Evolutionary conservation across 1,140 invertebrate species (phyloP).

Genomic region (Drosophila ironensis): DNA sequence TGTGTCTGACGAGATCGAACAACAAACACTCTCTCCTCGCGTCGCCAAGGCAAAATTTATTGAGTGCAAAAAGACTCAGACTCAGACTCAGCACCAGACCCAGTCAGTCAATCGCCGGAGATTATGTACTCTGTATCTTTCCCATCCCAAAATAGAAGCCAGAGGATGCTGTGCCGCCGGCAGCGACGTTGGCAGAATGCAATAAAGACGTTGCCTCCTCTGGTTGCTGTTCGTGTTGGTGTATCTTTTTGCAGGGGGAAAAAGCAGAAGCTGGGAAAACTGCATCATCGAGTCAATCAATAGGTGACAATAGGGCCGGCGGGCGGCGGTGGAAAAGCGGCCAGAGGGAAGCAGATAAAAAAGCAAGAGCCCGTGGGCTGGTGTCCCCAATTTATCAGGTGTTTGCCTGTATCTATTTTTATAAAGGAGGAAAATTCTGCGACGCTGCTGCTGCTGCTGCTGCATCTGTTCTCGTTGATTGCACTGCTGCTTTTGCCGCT

Average conservation of each 20-base stretch:
- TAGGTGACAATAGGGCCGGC: constrained; percentile 4
- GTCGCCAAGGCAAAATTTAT: constrained; percentile 54
- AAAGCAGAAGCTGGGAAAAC: neutral
- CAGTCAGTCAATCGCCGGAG: constrained; percentile 38
- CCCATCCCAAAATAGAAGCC: constrained; percentile 27
- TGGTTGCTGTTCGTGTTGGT: too few relatives aligned
- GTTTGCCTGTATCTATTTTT: constrained; percentile 55
- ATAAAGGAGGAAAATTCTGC: constrained; percentile 15
- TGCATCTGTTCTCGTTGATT: constrained; percentile 34
- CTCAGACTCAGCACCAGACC: too few relatives aligned
- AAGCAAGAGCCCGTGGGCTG: neutral
- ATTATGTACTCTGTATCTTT: constrained; percentile 29
- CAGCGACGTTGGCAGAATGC: constrained; percentile 19
- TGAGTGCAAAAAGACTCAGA: constrained; percentile 42
- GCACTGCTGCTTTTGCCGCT: neutral
- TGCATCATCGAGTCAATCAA: constrained; percentile 47
- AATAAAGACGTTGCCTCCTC: constrained; percentile 32
- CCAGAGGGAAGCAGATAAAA: neutral
- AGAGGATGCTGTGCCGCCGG: constrained; percentile 7
- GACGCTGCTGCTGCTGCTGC: constrained; percentile 3
- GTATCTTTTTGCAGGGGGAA: constrained; percentile 25
- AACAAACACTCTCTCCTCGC: constrained; percentile 3
- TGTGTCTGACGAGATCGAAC: constrained; percentile 45
- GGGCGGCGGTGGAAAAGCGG: neutral
- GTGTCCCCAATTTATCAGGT: constrained; percentile 76